These are phyloP conservation scores for Rhimphoctona megacephalus DNA, from an alignment of 2,888 invertebrate species.

Conservation along the genomic window DNA sequence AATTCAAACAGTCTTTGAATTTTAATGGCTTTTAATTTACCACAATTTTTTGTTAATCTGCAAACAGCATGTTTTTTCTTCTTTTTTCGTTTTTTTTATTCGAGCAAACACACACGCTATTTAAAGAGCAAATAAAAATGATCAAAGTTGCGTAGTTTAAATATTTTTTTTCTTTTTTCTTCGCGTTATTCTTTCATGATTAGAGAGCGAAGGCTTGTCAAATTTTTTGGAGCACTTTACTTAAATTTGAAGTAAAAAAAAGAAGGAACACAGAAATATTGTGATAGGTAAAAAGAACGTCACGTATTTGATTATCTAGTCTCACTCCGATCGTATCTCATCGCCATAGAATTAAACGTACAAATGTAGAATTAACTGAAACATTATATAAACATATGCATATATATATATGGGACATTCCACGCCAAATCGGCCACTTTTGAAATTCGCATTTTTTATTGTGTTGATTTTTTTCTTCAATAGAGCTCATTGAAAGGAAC, in stretches of 20 bases:
- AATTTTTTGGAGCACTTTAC: neutral
- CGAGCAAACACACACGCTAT: neutral
- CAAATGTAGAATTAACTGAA: slow-evolving; percentile 14
- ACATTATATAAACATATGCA: neutral
- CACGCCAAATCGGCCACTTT: too few relatives aligned
- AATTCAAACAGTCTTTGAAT: neutral
- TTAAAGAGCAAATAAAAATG: slow-evolving; percentile 24
- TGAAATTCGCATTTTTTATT: too few relatives aligned
- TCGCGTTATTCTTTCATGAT: neutral
- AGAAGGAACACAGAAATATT: neutral
- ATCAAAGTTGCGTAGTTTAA: slow-evolving; percentile 8
- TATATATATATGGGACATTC: neutral
- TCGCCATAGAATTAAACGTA: neutral
- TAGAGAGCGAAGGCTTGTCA: neutral
- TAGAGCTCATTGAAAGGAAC: too few relatives aligned
- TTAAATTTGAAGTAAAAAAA: neutral
- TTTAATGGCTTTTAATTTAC: neutral
- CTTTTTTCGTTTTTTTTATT: neutral
- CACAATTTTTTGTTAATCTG: neutral
- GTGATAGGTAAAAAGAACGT: slow-evolving; percentile 2
- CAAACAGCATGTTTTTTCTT: neutral
- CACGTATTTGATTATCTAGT: slow-evolving; percentile 25
- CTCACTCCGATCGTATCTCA: neutral
- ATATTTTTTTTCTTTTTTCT: neutral
- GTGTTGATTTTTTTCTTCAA: too few relatives aligned